Conservation (phyloP, 30 jellyfish, hydroid and myxozoan genomes). For the Calvadosia cruxmelitensis region DNA sequence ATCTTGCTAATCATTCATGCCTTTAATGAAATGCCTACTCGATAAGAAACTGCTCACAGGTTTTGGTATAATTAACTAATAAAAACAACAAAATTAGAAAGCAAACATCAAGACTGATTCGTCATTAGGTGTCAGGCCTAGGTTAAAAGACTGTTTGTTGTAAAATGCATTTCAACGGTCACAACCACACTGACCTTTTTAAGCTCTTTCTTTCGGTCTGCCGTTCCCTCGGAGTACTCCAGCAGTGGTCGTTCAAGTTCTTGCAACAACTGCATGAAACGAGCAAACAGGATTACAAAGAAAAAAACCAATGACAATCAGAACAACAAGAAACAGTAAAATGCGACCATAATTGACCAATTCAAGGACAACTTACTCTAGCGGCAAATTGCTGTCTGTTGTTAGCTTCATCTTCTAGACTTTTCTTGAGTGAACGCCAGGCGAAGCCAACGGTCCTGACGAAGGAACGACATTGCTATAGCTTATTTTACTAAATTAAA, state of each 20-base stretch:
- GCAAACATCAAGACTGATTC: neutral
- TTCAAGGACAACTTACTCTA: conserved; percentile 5
- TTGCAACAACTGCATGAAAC: conserved; percentile 17
- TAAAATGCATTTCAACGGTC: too few relatives aligned
- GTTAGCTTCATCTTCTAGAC: conserved; percentile 55
- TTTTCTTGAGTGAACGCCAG: conserved; percentile 44
- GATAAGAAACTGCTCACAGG: too few relatives aligned
- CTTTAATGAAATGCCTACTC: too few relatives aligned
- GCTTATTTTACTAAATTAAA: too few relatives aligned
- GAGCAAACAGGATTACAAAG: neutral
- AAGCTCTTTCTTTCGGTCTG: conserved; percentile 21
- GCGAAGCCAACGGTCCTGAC: conserved; percentile 46
- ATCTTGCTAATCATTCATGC: too few relatives aligned
- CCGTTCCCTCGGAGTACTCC: conserved; percentile 39
- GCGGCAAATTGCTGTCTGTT: conserved; percentile 14
- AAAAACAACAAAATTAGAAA: too few relatives aligned
- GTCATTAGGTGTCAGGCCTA: too few relatives aligned
- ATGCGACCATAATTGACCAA: neutral
- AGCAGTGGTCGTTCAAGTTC: conserved; percentile 21
- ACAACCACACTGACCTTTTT: too few relatives aligned
- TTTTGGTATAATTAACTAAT: too few relatives aligned
- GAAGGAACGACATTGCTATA: neutral
- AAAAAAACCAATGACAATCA: neutral
- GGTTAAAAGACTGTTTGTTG: too few relatives aligned
- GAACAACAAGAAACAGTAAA: neutral